A percentile compares a stretch with the other conserved stretches of the same genome.
phyloP scores from a whole-genome alignment of 2,888 invertebrate species.

The Aleiodes leptofemur region DNA sequence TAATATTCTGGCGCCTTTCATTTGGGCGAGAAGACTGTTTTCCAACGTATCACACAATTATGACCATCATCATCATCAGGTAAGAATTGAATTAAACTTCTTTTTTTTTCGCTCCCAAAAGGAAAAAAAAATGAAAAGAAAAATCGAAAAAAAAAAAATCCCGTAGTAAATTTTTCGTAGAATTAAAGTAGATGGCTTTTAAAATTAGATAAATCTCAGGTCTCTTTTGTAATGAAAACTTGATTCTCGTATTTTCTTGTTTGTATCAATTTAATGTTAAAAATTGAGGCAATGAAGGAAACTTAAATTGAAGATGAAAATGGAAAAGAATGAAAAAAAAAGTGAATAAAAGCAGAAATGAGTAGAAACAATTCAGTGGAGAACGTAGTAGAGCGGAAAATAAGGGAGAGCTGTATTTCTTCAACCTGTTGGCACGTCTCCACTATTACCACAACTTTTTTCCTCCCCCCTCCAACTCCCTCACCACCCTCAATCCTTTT shows the following conservation, averaged over 20 bases:
- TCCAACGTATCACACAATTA: conserved; percentile 1
- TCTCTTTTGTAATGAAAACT: conserved; percentile 15
- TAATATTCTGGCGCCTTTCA: conserved; percentile 1
- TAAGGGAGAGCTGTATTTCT: conserved; percentile 11
- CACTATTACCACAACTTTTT: conserved; percentile 11
- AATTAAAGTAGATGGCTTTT: conserved; percentile 35
- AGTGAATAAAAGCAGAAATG: conserved; percentile 9
- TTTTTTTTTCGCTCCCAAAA: conserved; percentile 33
- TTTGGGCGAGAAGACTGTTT: conserved; percentile 18
- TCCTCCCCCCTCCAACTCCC: neutral
- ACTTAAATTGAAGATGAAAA: conserved; percentile 16
- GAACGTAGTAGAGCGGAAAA: neutral
- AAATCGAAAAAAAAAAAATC: conserved; percentile 28
- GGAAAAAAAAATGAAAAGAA: no score
- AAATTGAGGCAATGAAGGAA: conserved; percentile 11
- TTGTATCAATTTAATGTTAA: conserved; percentile 4
- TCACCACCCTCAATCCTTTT: neutral
- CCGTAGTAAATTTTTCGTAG: conserved; percentile 36
- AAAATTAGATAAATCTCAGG: conserved; percentile 24
- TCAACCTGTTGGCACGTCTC: conserved; percentile 37
- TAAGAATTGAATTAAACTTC: conserved; percentile 55
- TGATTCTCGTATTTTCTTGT: conserved; percentile 13
- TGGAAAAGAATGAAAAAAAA: conserved; percentile 12
- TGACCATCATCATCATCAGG: conserved; percentile 38
- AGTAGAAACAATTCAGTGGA: conserved; percentile 41